phyloP scores from a whole-genome alignment of 2,113 vertebrate genomes.

The Lampris megalopsis region DNA sequence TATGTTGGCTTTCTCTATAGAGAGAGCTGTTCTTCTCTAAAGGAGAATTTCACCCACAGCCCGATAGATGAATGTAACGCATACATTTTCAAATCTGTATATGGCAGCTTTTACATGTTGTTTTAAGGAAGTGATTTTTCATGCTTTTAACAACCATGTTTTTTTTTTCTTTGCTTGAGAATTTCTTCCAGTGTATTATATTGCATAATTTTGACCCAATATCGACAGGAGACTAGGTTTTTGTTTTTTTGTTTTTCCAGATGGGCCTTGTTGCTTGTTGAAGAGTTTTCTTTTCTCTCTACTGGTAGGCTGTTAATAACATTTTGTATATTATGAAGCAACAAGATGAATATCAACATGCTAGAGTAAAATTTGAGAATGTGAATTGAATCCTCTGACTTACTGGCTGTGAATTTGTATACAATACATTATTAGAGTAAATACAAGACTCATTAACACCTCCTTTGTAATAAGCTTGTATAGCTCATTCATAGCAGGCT shows the following conservation, averaged over 20 bases:
- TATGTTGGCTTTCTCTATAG: slow-evolving; percentile 46
- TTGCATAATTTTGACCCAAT: slow-evolving; percentile 69
- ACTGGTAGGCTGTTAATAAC: slow-evolving; percentile 74
- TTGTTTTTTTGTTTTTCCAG: slow-evolving; percentile 27
- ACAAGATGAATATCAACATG: slow-evolving; percentile 65
- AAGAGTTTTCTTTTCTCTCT: slow-evolving; percentile 71
- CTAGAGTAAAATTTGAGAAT: slow-evolving; percentile 76
- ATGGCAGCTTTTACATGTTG: slow-evolving; percentile 79
- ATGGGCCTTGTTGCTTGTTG: slow-evolving; percentile 74
- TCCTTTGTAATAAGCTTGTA: slow-evolving; percentile 64
- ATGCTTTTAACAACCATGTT: slow-evolving; percentile 61
- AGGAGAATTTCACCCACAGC: slow-evolving; percentile 61
- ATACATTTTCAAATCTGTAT: slow-evolving; percentile 76
- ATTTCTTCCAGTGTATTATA: slow-evolving; percentile 76
- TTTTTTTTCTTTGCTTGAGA: slow-evolving; percentile 60
- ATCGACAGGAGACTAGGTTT: slow-evolving; percentile 59
- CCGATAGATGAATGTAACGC: slow-evolving; percentile 85
- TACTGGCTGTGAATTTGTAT: slow-evolving; percentile 83
- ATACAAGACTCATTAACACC: slow-evolving; percentile 57
- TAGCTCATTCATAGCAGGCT: slow-evolving; percentile 65
- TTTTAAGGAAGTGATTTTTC: slow-evolving; percentile 72
- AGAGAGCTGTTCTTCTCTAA: slow-evolving; percentile 22
- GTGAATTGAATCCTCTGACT: slow-evolving; percentile 77
- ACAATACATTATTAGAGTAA: slow-evolving; percentile 67
- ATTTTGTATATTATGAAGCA: slow-evolving; percentile 79